Percentiles rank a stretch among this genome's conserved stretches.
These are phyloP conservation scores for Picathartes gymnocephalus DNA, from an alignment of 2,113 vertebrate species.

Conservation along the genomic window DNA sequence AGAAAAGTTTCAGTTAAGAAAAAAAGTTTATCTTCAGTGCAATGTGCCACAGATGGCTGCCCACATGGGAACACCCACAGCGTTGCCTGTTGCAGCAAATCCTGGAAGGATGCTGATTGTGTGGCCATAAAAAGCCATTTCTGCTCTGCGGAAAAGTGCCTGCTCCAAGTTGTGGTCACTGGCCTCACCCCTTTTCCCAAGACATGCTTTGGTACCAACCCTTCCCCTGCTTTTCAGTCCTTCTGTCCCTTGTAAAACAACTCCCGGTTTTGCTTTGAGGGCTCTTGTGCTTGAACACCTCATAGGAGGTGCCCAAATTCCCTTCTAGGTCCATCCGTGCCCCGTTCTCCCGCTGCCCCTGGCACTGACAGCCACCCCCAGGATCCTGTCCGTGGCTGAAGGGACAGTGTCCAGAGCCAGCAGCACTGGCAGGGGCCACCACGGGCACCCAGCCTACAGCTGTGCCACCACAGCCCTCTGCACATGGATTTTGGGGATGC, in stretches of 20 bases:
- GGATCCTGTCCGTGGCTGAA: rapidly evolving
- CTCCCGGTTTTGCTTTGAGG: not conserved
- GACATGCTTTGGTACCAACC: not conserved
- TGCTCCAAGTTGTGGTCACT: rapidly evolving
- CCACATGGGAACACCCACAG: rapidly evolving
- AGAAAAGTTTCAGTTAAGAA: not conserved
- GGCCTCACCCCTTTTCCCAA: not conserved
- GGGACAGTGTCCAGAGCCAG: rapidly evolving
- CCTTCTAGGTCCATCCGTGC: rapidly evolving
- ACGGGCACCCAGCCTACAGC: not conserved
- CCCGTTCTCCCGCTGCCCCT: rapidly evolving
- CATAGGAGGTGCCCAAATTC: not conserved
- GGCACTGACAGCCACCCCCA: not conserved
- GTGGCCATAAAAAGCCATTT: not conserved
- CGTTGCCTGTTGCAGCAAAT: not conserved
- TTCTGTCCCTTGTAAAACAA: not conserved
- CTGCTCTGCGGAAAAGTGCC: no score
- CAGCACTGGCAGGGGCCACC: rapidly evolving
- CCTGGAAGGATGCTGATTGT: not conserved
- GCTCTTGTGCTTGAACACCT: rapidly evolving
- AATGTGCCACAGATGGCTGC: rapidly evolving
- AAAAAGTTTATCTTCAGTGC: not conserved
- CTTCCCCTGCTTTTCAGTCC: not conserved
- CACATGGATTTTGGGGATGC: rapidly evolving
- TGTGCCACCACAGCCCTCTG: not conserved